Conservation (phyloP, 2,888 invertebrate species). For the Ennomos fuscantarius region DNA sequence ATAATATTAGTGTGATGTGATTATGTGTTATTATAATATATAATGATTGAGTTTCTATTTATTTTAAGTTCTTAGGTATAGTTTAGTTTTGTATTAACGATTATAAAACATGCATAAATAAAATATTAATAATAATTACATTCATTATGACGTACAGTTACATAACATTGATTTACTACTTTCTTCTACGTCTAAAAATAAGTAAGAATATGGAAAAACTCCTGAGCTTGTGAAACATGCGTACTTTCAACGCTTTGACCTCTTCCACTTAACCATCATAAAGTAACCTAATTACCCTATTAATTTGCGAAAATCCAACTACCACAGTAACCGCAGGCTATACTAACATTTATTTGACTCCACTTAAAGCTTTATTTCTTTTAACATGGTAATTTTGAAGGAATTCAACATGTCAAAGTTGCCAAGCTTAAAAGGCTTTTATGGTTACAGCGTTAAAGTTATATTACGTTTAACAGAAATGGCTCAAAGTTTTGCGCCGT, state of each 20-base stretch:
- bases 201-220: too few relatives aligned
- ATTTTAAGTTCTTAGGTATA: too few relatives aligned
- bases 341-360: background rate
- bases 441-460: conserved; percentile 31
- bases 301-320: conserved; percentile 51
- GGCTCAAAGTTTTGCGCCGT: conserved; percentile 32
- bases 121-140: too few relatives aligned
- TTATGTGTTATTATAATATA: too few relatives aligned
- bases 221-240: too few relatives aligned
- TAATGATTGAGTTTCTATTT: too few relatives aligned
- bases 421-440: conserved; percentile 32
- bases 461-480: conserved; percentile 28
- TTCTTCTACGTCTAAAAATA: too few relatives aligned
- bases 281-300: conserved; percentile 38
- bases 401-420: conserved; percentile 15
- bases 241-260: conserved; percentile 11
- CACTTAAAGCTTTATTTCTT: conserved; percentile 4
- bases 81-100: too few relatives aligned
- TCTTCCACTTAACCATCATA: conserved; percentile 21
- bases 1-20: too few relatives aligned
- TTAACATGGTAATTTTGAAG: conserved; percentile 5
- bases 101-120: too few relatives aligned
- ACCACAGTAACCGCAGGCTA: background rate
- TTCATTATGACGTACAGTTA: too few relatives aligned
- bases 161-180: too few relatives aligned